Conservation (phyloP, 2,888 invertebrate genomes). For the Labia minor region DNA sequence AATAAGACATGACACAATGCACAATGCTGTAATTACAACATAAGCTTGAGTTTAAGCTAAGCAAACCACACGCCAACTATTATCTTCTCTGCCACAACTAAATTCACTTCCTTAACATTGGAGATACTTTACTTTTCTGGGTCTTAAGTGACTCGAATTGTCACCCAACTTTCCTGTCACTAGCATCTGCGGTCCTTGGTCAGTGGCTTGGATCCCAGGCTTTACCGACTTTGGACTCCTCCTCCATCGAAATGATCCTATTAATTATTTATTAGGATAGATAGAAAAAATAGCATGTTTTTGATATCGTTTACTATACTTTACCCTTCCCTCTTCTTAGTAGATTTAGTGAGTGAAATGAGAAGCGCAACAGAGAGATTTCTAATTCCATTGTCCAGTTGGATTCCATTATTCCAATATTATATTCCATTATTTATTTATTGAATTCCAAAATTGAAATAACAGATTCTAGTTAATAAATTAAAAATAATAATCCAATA, state of each 20-base stretch:
- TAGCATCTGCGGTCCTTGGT: constrained; percentile 8
- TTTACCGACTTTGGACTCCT: not conserved
- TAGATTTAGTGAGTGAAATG: no score
- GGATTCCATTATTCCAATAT: no score
- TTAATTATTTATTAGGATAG: not conserved
- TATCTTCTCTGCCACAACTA: not conserved
- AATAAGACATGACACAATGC: constrained; percentile 13
- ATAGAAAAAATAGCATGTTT: no score
- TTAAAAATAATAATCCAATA: no score
- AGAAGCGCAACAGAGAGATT: no score
- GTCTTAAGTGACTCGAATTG: constrained; percentile 13
- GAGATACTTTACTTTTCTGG: not conserved
- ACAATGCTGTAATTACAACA: constrained; percentile 4
- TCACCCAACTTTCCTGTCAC: constrained; percentile 5
- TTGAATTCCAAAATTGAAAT: no score
- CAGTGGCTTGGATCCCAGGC: not conserved
- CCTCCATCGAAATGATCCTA: not conserved
- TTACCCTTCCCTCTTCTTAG: no score
- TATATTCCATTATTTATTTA: no score
- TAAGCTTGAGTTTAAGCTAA: constrained; percentile 1
- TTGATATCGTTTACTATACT: no score
- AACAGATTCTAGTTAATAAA: no score
- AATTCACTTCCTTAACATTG: constrained; percentile 3
- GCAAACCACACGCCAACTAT: constrained; percentile 13
- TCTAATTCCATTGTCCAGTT: no score